These are phyloP conservation scores for Lasius fuliginosus DNA, from an alignment of 2,888 invertebrate species.

Conservation along the genomic window DNA sequence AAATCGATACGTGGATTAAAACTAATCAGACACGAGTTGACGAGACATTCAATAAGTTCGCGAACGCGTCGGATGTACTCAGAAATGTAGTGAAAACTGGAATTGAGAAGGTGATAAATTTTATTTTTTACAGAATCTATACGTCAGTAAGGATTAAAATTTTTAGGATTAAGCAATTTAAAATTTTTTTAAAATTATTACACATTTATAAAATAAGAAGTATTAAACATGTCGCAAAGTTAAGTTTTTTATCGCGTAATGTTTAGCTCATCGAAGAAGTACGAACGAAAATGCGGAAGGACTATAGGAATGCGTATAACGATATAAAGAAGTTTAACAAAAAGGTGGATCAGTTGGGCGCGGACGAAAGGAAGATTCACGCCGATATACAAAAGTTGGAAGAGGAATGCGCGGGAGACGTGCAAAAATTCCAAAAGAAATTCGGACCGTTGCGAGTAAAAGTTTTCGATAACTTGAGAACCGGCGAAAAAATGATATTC, in stretches of 20 bases:
- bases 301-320: slow-evolving; percentile 72
- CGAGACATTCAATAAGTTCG: slow-evolving; percentile 51
- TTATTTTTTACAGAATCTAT: not conserved
- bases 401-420: slow-evolving; percentile 53
- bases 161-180: not conserved
- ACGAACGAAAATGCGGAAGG: slow-evolving; percentile 70
- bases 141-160: not conserved
- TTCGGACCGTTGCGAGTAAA: slow-evolving; percentile 71
- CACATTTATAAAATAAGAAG: not conserved
- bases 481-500: slow-evolving; percentile 74
- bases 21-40: slow-evolving; percentile 59
- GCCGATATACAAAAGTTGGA: slow-evolving; percentile 73
- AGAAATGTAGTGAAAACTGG: slow-evolving; percentile 48
- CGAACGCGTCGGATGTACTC: slow-evolving; percentile 34
- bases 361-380: slow-evolving; percentile 72
- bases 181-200: not conserved
- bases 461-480: slow-evolving; percentile 75
- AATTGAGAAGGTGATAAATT: slow-evolving; percentile 67
- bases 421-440: slow-evolving; percentile 70
- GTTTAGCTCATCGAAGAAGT: slow-evolving; percentile 70
- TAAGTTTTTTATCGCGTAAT: not conserved
- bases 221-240: not conserved
- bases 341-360: slow-evolving; percentile 73
- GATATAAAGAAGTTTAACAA: slow-evolving; percentile 71
- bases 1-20: slow-evolving; percentile 75